phyloP scores from a whole-genome alignment of 2,797 vertebrate species.

The Tragelaphus eurycerus region DNA sequence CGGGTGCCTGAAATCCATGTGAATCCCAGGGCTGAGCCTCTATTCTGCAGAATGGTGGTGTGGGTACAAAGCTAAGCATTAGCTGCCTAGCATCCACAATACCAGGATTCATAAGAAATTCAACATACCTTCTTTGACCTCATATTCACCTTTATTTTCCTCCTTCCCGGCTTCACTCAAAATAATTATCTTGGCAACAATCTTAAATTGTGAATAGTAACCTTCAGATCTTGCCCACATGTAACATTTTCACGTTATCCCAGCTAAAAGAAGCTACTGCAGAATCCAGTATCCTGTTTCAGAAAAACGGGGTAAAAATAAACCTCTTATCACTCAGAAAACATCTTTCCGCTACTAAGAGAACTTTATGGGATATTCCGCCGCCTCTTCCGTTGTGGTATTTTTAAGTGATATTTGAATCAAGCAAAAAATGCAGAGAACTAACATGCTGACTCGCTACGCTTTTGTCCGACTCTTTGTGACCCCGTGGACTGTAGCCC shows the following conservation, averaged over 20 bases:
- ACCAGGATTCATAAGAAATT: not conserved
- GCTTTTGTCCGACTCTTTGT: not conserved
- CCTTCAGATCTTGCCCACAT: not conserved
- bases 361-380: accelerated
- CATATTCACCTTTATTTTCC: no score
- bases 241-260: accelerated
- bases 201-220: not conserved
- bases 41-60: accelerated
- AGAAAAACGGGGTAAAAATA: accelerated
- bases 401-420: not conserved
- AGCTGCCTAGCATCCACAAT: accelerated
- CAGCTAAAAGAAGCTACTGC: accelerated
- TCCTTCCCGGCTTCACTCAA: not conserved
- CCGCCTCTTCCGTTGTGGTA: not conserved
- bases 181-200: not conserved
- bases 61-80: accelerated
- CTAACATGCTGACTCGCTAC: accelerated
- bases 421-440: not conserved
- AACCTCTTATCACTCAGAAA: not conserved
- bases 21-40: accelerated
- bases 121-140: accelerated
- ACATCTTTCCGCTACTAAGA: accelerated
- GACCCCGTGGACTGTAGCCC: not conserved
- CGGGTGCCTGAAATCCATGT: accelerated
- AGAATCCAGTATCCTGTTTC: accelerated